phyloP scores from a whole-genome alignment of 2,797 vertebrate species.

The Coranthus polyacanthus region DNA sequence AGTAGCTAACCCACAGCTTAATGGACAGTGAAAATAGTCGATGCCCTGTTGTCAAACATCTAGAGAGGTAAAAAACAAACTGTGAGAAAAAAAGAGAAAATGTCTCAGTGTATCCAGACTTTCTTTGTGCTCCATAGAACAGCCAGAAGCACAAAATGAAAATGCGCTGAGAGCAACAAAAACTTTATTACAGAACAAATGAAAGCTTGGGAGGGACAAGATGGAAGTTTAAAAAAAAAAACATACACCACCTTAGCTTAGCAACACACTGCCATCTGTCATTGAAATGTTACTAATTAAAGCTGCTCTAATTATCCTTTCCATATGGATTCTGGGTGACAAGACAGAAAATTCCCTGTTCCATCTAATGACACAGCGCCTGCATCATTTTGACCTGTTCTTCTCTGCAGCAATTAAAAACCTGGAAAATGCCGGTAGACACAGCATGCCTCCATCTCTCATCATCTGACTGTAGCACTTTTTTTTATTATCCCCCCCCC shows the following conservation, averaged over 20 bases:
- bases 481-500: conserved; percentile 30
- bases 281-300: conserved; percentile 49
- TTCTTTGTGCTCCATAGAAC: no score
- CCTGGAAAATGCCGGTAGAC: conserved; percentile 28
- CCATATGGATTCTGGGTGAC: conserved; percentile 46
- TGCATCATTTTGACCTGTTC: conserved; percentile 50
- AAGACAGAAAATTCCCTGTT: conserved; percentile 14
- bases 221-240: no score
- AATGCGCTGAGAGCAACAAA: conserved; percentile 15
- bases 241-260: no score
- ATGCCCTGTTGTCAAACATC: no score
- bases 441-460: conserved; percentile 50
- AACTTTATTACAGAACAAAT: conserved; percentile 17
- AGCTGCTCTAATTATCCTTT: conserved; percentile 49
- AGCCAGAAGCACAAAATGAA: conserved; percentile 28
- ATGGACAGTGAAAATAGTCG: no score
- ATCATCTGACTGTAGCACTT: conserved; percentile 47
- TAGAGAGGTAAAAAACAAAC: conserved; percentile 31
- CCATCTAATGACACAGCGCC: conserved; percentile 39
- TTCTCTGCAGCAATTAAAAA: conserved; percentile 66
- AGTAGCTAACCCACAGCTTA: no score
- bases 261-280: conserved; percentile 43
- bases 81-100: conserved; percentile 29
- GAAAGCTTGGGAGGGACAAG: conserved; percentile 8
- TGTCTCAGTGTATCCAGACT: conserved; percentile 12